Base-by-base conservation (phyloP, 1,140 invertebrate genomes). In the Coptotermes formosanus region DNA sequence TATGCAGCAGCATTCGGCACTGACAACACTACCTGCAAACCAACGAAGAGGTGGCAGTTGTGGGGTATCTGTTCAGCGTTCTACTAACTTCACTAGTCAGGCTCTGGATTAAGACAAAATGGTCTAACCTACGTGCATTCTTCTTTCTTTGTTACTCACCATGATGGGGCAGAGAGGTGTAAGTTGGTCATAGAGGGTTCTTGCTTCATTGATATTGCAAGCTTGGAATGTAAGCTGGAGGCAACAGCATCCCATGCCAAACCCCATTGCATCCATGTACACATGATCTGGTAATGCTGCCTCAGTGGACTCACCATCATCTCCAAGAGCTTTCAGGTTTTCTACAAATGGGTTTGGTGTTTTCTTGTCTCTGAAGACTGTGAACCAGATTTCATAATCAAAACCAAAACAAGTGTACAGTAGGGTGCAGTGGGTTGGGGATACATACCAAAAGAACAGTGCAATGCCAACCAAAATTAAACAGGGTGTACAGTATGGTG, bases 161-260 rank as follows among this genome's bases (percentile, higher is more conserved):
- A 99, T 95, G 88, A 99, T 99, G 11, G 99, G 99, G 90, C 98
- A 99, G 0, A 99, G 92, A 0, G 98, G 98, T 11, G 98, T 96
- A 14, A 99, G 93, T 90, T 99, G 99, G 91, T 99, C 99, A 90
- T 99, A 99, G 0, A 99, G 93, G 43, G 95, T 96, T 87, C 97
- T 93, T 11, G 98, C 99, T 93, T 99, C 99, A 82, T 94, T 93
- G 75, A 99, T 98, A 90, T 99, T 99, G 91, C 98, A 99, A 0
- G 99, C 98, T 88, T 92, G 91, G 91, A 98, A 99, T 52, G 97
- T 98, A 43, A 98, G 92, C 91, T 99, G 99, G 19, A 99, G 92
- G 91, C 99, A 99, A 89, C 97, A 99, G 90, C 97, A 98, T 55
- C 99, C 99, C 99, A 99, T 99, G 75, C 99, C 99, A 91, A 99